phyloP scores from a whole-genome alignment of 2,113 vertebrate species.

The Zosterops pallidus region DNA sequence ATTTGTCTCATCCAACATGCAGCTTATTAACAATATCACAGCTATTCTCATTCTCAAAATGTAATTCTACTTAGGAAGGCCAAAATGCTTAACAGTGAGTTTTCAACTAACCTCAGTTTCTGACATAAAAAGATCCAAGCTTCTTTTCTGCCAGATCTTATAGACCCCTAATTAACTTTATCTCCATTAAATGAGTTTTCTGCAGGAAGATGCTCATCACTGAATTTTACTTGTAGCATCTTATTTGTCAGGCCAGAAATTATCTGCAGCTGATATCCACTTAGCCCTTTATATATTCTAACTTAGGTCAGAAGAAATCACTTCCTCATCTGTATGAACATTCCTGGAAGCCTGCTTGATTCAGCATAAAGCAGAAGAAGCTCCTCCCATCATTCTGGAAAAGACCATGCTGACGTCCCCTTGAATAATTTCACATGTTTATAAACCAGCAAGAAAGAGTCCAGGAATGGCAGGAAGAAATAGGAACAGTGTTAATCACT shows the following conservation, averaged over 20 bases:
- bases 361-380: neutral
- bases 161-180: neutral
- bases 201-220: neutral
- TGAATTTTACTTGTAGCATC: neutral
- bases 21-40: neutral
- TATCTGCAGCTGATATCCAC: neutral
- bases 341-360: neutral
- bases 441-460: neutral
- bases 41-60: neutral
- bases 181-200: neutral
- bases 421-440: neutral
- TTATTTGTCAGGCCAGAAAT: neutral
- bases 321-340: neutral
- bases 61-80: neutral
- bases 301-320: neutral
- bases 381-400: neutral
- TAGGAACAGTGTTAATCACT: neutral
- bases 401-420: neutral
- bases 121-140: neutral
- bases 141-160: neutral
- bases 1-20: neutral
- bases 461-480: neutral
- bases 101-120: neutral
- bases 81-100: neutral
- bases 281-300: neutral